Conservation (phyloP, 2,113 vertebrate species). For the Callospermophilus lateralis region DNA sequence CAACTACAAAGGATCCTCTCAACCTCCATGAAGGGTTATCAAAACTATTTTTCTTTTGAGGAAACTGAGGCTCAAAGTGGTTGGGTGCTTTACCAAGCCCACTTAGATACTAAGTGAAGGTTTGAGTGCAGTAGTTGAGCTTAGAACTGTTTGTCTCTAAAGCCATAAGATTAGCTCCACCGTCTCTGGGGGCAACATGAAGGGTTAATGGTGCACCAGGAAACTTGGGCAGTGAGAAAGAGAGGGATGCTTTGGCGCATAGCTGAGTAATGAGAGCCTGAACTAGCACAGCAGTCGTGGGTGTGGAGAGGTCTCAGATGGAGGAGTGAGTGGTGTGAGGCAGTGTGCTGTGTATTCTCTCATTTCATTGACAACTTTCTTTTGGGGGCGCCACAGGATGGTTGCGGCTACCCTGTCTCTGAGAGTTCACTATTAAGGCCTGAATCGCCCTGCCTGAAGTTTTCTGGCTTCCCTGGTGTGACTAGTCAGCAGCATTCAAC, state of each 20-base stretch:
- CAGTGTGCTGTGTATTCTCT: no score
- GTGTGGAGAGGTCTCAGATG: neutral
- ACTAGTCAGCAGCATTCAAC: neutral
- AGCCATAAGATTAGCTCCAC: neutral
- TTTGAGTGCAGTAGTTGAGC: neutral
- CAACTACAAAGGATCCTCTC: neutral
- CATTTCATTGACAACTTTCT: neutral
- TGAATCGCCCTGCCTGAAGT: neutral
- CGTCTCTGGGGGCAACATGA: neutral
- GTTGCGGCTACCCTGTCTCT: neutral
- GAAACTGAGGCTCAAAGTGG: neutral
- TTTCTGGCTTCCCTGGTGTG: neutral
- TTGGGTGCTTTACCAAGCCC: neutral
- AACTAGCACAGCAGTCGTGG: neutral
- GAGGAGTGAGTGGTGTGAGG: neutral
- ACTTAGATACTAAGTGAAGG: neutral
- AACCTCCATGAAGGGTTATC: neutral
- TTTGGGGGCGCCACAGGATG: neutral
- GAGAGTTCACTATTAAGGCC: neutral
- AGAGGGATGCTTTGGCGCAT: neutral
- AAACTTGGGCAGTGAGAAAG: neutral
- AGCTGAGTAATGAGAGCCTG: neutral
- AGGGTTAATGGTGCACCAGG: neutral
- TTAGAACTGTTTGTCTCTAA: neutral
- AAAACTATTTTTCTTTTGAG: neutral